Conservation (phyloP, 2,113 vertebrate species). For the Lethenteron camtschaticum region DNA sequence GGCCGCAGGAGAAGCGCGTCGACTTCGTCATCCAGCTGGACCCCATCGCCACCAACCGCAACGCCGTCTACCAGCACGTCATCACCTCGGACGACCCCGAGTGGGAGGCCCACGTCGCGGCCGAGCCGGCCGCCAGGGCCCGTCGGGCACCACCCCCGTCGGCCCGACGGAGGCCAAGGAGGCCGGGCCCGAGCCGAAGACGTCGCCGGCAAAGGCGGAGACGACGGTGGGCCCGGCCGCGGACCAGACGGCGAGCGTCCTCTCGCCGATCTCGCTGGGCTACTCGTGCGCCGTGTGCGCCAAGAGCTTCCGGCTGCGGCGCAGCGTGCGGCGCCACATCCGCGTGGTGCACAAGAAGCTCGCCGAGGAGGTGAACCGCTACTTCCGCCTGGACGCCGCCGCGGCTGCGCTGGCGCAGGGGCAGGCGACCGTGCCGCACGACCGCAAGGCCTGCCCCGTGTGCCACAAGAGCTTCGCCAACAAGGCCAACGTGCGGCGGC, state of each 20-base stretch:
- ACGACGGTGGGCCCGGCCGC: background rate
- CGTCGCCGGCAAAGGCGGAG: background rate
- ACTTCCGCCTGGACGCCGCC: slow-evolving; percentile 19
- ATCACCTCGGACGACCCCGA: background rate
- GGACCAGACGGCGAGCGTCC: background rate
- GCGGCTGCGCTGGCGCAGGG: background rate
- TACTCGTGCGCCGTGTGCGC: slow-evolving; percentile 65
- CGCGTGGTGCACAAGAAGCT: slow-evolving; percentile 87
- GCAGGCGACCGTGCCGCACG: background rate
- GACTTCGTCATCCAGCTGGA: slow-evolving; percentile 63
- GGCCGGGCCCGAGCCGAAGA: background rate
- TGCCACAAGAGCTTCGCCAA: slow-evolving; percentile 81
- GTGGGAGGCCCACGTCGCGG: background rate
- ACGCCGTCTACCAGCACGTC: slow-evolving; percentile 62
- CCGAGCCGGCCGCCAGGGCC: background rate
- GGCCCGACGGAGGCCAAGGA: background rate
- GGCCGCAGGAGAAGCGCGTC: slow-evolving; percentile 45
- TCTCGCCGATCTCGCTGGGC: background rate
- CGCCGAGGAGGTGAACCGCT: slow-evolving; percentile 80
- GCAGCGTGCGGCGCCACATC: slow-evolving; percentile 80
- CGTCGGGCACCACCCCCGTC: background rate
- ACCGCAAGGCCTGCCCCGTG: slow-evolving; percentile 35
- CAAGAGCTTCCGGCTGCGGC: slow-evolving; percentile 79
- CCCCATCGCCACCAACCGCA: slow-evolving; percentile 73
- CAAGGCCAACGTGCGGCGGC: slow-evolving; percentile 86